Conservation (phyloP, 2,113 vertebrate species). For the Acinonyx jubatus region DNA sequence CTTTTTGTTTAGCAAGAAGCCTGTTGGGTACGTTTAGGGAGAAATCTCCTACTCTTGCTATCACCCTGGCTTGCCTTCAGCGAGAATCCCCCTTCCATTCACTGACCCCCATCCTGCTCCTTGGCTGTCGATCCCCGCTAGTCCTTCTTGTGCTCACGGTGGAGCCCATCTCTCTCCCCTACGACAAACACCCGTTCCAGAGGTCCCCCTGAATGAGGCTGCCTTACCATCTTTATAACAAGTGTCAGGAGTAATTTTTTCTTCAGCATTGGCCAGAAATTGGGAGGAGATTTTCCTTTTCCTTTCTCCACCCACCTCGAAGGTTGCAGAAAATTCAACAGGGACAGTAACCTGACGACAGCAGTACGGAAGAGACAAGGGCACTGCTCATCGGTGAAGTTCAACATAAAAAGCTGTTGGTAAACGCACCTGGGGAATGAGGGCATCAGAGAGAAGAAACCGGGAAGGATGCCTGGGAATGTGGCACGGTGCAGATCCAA, state of each 20-base stretch:
- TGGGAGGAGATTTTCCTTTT: neutral
- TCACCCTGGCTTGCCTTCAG: neutral
- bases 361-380: neutral
- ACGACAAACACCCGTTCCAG: accelerated
- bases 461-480: neutral
- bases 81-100: neutral
- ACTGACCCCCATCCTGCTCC: too few relatives aligned
- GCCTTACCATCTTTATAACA: neutral
- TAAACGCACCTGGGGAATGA: neutral
- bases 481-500: neutral
- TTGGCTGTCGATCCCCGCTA: neutral
- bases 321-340: neutral
- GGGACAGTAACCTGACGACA: neutral
- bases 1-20: neutral
- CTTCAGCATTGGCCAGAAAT: neutral
- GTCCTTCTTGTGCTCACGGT: neutral
- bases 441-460: neutral
- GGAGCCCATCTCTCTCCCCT: neutral
- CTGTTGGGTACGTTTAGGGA: neutral
- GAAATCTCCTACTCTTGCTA: neutral
- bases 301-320: neutral
- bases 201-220: neutral
- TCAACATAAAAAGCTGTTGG: neutral
- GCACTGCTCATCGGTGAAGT: neutral
- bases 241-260: neutral